Evolutionary conservation across 2,888 invertebrate genomes (phyloP).

Genomic region (Aleiodes alternator): DNA sequence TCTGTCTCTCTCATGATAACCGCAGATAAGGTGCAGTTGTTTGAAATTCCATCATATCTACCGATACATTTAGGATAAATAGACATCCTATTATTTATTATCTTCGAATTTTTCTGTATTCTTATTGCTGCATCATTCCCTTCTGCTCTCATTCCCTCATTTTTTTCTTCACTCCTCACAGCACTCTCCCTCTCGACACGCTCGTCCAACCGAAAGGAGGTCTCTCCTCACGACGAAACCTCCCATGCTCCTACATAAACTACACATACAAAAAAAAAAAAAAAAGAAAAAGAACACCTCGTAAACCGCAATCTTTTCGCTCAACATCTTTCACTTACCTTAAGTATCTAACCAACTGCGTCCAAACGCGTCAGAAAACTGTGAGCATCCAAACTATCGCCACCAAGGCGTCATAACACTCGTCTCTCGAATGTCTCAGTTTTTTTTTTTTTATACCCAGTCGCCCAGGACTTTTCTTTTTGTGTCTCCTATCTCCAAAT

Average conservation of each 20-base stretch:
- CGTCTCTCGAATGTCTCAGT: constrained; percentile 38
- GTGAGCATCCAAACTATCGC: too few species aligned
- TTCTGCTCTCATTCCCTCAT: constrained; percentile 33
- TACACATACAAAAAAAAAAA: constrained; percentile 11
- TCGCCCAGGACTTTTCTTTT: constrained; percentile 12
- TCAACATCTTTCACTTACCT: constrained; percentile 48
- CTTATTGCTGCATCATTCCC: not conserved
- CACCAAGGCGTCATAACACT: constrained; percentile 35
- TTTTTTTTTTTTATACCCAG: constrained; percentile 28
- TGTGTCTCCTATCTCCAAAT: constrained; percentile 41
- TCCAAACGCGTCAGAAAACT: constrained; percentile 31
- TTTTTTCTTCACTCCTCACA: constrained; percentile 14
- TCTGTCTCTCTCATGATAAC: too few species aligned
- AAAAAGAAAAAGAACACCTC: constrained; percentile 8
- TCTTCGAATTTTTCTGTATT: not conserved
- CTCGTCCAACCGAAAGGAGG: constrained; percentile 35
- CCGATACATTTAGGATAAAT: too few species aligned
- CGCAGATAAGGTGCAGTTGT: too few species aligned
- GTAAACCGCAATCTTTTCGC: constrained; percentile 49
- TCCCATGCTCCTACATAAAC: constrained; percentile 8
- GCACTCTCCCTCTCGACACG: constrained; percentile 24
- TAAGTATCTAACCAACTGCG: constrained; percentile 24
- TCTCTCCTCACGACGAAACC: constrained; percentile 26
- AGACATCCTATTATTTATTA: not conserved
- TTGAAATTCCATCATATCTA: too few species aligned